Conservation (phyloP, 2,113 vertebrate species). For the Cnemophilus loriae region DNA sequence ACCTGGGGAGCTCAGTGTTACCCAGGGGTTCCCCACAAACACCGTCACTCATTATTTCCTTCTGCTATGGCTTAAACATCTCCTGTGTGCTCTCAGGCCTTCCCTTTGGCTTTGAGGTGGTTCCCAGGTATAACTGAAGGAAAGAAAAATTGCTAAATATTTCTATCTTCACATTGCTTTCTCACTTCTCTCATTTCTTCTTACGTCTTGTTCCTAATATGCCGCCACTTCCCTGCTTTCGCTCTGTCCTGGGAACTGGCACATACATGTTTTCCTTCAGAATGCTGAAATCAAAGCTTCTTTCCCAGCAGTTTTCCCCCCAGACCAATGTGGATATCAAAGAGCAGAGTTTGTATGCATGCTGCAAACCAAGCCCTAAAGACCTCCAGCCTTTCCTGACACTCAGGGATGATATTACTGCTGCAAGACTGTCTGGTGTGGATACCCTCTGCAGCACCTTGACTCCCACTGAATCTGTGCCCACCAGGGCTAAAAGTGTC, state of each 20-base stretch:
- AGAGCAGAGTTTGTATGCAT: background rate
- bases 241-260: background rate
- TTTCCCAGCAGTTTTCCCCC: background rate
- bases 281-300: conserved; percentile 25
- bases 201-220: background rate
- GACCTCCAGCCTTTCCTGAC: background rate
- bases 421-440: background rate
- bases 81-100: background rate
- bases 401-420: background rate
- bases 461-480: background rate
- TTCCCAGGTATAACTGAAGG: background rate
- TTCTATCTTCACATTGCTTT: background rate
- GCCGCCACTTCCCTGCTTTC: rapidly evolving
- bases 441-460: background rate
- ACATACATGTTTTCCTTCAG: background rate
- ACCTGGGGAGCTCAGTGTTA: rapidly evolving
- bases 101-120: background rate
- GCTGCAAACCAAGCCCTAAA: background rate
- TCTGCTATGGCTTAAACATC: background rate
- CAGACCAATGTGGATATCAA: background rate
- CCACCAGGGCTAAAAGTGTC: background rate
- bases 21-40: background rate
- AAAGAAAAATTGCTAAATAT: background rate
- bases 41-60: background rate
- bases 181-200: background rate